These are phyloP conservation scores for Phocoena sinus DNA, from an alignment of 2,113 vertebrate species.

Conservation along the genomic window DNA sequence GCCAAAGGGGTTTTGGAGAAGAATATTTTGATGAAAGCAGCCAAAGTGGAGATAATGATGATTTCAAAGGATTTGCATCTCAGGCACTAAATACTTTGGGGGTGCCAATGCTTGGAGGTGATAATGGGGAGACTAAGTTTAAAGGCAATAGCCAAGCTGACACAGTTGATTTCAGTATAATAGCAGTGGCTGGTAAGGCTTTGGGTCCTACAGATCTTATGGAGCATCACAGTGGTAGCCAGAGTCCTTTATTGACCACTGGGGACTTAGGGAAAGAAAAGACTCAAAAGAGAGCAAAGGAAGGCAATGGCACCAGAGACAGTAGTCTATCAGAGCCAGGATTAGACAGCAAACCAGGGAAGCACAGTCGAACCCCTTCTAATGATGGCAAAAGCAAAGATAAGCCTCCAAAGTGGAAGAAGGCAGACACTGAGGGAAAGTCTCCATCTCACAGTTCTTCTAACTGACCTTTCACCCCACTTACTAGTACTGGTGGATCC, in stretches of 20 bases:
- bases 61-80: constrained; percentile 91
- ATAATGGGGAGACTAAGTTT: constrained; percentile 81
- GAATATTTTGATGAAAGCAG: constrained; percentile 96
- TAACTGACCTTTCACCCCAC: constrained; percentile 94
- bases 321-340: constrained; percentile 81
- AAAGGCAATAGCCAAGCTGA: constrained; percentile 80
- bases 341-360: constrained; percentile 90
- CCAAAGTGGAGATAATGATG: constrained; percentile 93
- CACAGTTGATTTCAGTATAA: constrained; percentile 86
- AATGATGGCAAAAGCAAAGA: constrained; percentile 98
- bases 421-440: constrained; percentile 93
- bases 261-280: constrained; percentile 82
- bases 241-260: constrained; percentile 89
- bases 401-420: constrained; percentile 95
- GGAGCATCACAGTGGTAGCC: constrained; percentile 90
- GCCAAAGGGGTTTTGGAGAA: constrained; percentile 89
- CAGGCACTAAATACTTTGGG: constrained; percentile 82
- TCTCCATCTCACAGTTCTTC: constrained; percentile 95
- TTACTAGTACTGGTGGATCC: constrained; percentile 92
- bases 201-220: constrained; percentile 89
- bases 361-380: constrained; percentile 95
- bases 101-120: constrained; percentile 81
- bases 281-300: constrained; percentile 82
- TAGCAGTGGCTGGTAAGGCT: constrained; percentile 82
- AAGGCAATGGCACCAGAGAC: constrained; percentile 84